Evolutionary conservation across 1,140 invertebrate species (phyloP).

Genomic region (Geopemphigus sp.): DNA sequence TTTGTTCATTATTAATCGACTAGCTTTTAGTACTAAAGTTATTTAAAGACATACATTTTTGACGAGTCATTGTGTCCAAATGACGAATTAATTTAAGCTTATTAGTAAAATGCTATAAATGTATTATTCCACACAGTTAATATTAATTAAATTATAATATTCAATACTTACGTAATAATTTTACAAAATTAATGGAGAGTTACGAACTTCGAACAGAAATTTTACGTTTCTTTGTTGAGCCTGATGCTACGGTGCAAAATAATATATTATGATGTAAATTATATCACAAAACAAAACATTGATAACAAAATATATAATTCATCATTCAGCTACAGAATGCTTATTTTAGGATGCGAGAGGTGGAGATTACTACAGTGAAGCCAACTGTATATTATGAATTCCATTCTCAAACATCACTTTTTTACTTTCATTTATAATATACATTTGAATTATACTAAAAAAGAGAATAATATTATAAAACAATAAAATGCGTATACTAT

Average conservation of each 20-base stretch:
- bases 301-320: slow-evolving; percentile 35
- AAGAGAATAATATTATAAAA: too few species aligned
- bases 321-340: neutral
- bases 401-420: too few species aligned
- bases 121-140: neutral
- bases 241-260: neutral
- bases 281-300: slow-evolving; percentile 14
- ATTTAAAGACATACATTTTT: neutral
- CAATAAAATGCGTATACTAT: too few species aligned
- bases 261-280: neutral
- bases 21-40: neutral
- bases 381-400: neutral
- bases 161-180: slow-evolving; percentile 1
- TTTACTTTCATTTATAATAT: neutral
- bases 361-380: neutral
- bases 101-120: neutral
- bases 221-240: neutral
- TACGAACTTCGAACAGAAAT: neutral
- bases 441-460: neutral
- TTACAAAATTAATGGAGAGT: neutral
- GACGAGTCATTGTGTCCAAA: neutral
- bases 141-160: neutral
- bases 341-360: neutral
- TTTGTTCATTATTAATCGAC: neutral
- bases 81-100: neutral